Base-by-base conservation (phyloP, 2,113 vertebrate species). In the Myocastor coypus region DNA sequence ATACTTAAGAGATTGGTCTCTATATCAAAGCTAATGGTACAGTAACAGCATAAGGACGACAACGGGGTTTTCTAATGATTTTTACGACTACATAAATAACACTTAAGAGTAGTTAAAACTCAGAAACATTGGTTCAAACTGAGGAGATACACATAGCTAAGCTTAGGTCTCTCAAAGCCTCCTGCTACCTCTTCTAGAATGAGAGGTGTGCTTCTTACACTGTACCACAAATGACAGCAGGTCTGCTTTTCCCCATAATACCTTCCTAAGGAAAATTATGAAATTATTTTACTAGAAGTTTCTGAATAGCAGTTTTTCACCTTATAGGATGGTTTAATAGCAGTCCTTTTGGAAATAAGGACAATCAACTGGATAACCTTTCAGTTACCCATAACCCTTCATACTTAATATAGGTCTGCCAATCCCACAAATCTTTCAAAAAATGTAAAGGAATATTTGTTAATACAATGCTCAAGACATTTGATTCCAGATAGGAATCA, bases 391-490 rank as follows among this genome's bases (percentile, higher is more conserved):
- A 28, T 88, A 68, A 77, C 16, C 50, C 52, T 57, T 88, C 59
- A 52, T 32, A 12, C 64, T 12, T 61, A 50, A 92, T 34, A 50
- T 20, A 71, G 24, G 40, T 34, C 52, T n/a, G 69, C 52, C 59
- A 94, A 37, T 30, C 85, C 63, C 28, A 94, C 46, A 89, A 52
- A 57, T 66, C 46, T 83, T 86, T 34, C 2, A 37, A 91, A 78
- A 93, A 85, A n/a, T 0, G 5, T 42, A 91, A 89, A 89, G 30
- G 12, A 75, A 40, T 90, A 13, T 71, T 81, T 87, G 37, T 61
- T 91, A 92, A 95, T 75, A 94, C 69, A 89, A 80, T n/a, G 64
- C 32, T 91, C 3, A 68, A 55, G 26, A 75, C 52, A 81, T 75
- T 22, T 78, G 30, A 55, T 77, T 94, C 40, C 46, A 92, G 28